Evolutionary conservation across 1,140 invertebrate genomes (phyloP).

Genomic region (Bombus picipes): DNA sequence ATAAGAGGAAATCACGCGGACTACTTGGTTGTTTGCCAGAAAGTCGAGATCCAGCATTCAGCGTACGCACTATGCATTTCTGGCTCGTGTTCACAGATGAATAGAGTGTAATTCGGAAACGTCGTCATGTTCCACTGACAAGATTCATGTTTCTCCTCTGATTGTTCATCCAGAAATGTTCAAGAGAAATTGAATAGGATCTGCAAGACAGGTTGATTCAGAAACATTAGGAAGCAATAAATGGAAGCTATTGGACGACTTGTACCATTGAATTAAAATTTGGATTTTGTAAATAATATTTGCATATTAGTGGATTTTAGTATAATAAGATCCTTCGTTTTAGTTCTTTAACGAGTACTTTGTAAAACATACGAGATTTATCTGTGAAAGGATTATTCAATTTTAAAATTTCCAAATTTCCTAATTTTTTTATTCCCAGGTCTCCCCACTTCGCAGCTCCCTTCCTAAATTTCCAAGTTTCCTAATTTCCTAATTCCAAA

Average conservation of each 20-base stretch:
- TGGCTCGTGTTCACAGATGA: background rate
- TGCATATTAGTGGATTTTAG: background rate
- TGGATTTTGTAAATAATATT: background rate
- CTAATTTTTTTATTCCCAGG: too few species aligned
- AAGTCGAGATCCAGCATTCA: background rate
- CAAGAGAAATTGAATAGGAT: background rate
- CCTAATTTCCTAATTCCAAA: too few species aligned
- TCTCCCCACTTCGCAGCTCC: too few species aligned
- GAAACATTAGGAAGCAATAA: background rate
- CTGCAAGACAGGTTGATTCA: background rate
- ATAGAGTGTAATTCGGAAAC: background rate
- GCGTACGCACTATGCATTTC: background rate
- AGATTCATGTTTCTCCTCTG: background rate
- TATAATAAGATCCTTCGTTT: background rate
- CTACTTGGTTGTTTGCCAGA: background rate
- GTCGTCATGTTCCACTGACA: background rate
- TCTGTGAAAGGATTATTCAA: background rate
- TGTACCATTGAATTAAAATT: background rate
- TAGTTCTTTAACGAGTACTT: background rate
- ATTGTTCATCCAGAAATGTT: background rate
- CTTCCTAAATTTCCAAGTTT: too few species aligned
- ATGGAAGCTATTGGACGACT: background rate
- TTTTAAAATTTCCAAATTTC: background rate
- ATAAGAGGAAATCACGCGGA: background rate
- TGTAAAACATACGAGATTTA: background rate